Percentiles rank a stretch among this genome's conserved stretches.
phyloP scores from a whole-genome alignment of 2,888 invertebrate genomes.

The Pterobdella sp. region DNA sequence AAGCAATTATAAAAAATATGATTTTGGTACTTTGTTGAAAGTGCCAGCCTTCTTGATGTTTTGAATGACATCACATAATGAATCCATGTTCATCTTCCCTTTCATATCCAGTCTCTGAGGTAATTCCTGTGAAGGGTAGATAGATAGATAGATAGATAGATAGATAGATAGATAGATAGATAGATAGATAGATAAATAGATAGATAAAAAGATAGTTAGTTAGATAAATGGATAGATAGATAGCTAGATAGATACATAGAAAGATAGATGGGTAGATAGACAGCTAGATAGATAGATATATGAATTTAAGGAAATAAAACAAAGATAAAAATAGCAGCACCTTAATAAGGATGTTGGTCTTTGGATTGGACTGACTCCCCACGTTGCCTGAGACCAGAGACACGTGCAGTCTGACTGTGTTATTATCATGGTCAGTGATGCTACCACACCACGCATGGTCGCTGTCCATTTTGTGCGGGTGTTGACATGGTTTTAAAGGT shows the following conservation, averaged over 20 bases:
- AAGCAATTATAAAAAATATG: too few species aligned
- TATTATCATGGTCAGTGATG: background rate
- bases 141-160: too few species aligned
- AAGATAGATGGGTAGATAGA: too few species aligned
- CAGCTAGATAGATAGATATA: too few species aligned
- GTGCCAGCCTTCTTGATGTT: background rate
- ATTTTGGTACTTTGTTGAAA: background rate
- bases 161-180: too few species aligned
- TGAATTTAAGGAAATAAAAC: too few species aligned
- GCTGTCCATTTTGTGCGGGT: background rate
- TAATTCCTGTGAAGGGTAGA: conserved; percentile 3
- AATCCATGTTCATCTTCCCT: background rate
- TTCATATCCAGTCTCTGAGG: background rate
- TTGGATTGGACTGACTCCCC: background rate
- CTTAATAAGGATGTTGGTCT: conserved; percentile 6
- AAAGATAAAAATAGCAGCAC: background rate
- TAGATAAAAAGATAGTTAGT: too few species aligned
- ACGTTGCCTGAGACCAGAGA: background rate
- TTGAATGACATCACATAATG: background rate
- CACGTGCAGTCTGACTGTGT: background rate
- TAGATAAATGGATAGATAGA: too few species aligned
- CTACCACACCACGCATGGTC: background rate
- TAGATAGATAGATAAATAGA: too few species aligned
- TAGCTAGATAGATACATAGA: too few species aligned
- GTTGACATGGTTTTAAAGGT: background rate